Evolutionary conservation across 2,888 invertebrate genomes (phyloP).

Genomic region (Halictus ligatus): DNA sequence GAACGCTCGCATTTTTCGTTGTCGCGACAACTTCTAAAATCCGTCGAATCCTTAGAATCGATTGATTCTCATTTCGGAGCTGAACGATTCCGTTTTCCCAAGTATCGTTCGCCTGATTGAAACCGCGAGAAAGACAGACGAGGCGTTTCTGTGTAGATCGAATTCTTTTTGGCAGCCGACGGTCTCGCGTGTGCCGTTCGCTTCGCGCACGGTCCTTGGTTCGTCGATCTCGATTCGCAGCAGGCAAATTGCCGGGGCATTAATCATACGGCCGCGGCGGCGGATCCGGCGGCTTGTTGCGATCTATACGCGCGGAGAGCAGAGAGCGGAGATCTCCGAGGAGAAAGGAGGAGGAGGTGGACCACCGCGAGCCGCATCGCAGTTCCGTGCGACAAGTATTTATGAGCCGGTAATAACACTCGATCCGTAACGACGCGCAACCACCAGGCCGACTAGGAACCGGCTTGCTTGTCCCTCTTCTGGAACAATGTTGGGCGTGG

Average conservation of each 20-base stretch:
- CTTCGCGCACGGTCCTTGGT: conserved; percentile 29
- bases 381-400: conserved; percentile 58
- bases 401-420: conserved; percentile 63
- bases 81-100: too few relatives aligned
- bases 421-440: conserved; percentile 54
- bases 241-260: conserved; percentile 66
- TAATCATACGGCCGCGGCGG: conserved; percentile 53
- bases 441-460: conserved; percentile 10
- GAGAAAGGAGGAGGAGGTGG: not conserved
- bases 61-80: too few relatives aligned
- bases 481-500: conserved; percentile 60
- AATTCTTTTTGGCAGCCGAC: not conserved
- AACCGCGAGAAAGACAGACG: not conserved
- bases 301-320: conserved; percentile 46
- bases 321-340: not conserved
- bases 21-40: too few relatives aligned
- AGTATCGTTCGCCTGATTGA: not conserved
- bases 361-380: conserved; percentile 18
- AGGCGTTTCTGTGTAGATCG: not conserved
- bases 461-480: conserved; percentile 31
- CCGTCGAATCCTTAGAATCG: too few relatives aligned
- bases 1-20: too few relatives aligned
- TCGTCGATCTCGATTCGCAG: conserved; percentile 63
- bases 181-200: not conserved
- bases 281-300: conserved; percentile 35